Evolutionary conservation across 2,888 invertebrate species (phyloP), one percentile per base, ranked within the genome.

Genomic region (Belgica antarctica): DNA sequence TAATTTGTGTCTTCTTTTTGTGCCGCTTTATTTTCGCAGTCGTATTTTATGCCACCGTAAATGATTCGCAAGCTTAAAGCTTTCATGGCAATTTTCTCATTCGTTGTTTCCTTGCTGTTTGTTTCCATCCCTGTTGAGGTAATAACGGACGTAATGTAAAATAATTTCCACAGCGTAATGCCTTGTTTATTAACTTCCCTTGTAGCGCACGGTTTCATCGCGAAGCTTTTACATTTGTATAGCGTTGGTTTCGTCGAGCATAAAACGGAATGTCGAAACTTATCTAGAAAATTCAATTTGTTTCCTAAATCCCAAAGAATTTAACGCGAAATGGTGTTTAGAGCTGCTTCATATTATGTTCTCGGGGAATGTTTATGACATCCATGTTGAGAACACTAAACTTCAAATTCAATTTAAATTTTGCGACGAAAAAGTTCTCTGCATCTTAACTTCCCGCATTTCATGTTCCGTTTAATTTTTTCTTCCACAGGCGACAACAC

Each of bases 401-500:
- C 52, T 52, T 52, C 22, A 52, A 52, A 52, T 52, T 52, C 52
- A 52, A 52, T 52, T 52, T 52, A 46, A 46, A 46, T 46, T 46
- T 10, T 4, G 4, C 12, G 4, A 46, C 12, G 15, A 34, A 46
- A 3, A 46, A 46, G 3, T 15, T 22, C 2, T 52, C 24, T 22
- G 22, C 17, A 24, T n/a, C 17, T 52, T 22, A 52, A 19, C 10
- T 52, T 52, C 22, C 24, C 57, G 5, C 8, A 46, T 7, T 15
- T 46, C 5, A 46, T 46, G n/a, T 7, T n/a, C 17, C 8, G 8
- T n/a, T 15, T 46, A 5, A 57, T 17, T 57, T 57, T n/a, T n/a
- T n/a, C n/a, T n/a, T n/a, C n/a, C 52, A 10, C 84, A 92, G 93
- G 92, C 78, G 92, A 93, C 84, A 92, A 92, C 81, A 92, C 92